phyloP scores from a whole-genome alignment of 2,797 vertebrate species.

The Lagorchestes hirsutus region DNA sequence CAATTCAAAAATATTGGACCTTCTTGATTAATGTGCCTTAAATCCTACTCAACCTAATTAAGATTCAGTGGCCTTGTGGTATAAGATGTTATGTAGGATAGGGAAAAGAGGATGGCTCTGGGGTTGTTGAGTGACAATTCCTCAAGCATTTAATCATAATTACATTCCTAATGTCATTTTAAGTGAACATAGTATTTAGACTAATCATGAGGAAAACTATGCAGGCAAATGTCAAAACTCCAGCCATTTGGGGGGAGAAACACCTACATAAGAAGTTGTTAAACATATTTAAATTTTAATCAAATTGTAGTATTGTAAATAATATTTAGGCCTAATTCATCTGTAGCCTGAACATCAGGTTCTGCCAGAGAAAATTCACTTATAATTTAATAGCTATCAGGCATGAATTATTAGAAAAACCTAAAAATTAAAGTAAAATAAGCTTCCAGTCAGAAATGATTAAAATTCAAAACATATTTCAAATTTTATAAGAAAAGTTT shows the following conservation, averaged over 20 bases:
- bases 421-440: slow-evolving; percentile 52
- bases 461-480: slow-evolving; percentile 73
- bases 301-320: slow-evolving; percentile 41
- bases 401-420: slow-evolving; percentile 55
- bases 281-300: slow-evolving; percentile 67
- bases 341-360: slow-evolving; percentile 34
- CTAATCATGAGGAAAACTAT: slow-evolving; percentile 20
- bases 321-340: slow-evolving; percentile 69
- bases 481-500: slow-evolving; percentile 72
- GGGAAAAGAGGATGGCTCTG: background rate
- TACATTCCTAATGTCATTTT: background rate
- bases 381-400: slow-evolving; percentile 61
- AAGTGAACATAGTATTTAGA: background rate
- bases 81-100: background rate
- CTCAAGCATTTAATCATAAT: slow-evolving; percentile 25
- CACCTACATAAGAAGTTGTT: slow-evolving; percentile 53
- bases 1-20: background rate
- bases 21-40: background rate
- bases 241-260: slow-evolving; percentile 50
- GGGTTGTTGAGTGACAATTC: background rate
- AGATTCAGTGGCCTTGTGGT: background rate
- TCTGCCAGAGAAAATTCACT: slow-evolving; percentile 56
- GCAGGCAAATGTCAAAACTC: slow-evolving; percentile 48
- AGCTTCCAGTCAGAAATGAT: slow-evolving; percentile 67
- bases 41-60: background rate